Evolutionary conservation across 2,797 vertebrate genomes (phyloP), one percentile per base, ranked within the genome.

Genomic region (Alcedo atthis): DNA sequence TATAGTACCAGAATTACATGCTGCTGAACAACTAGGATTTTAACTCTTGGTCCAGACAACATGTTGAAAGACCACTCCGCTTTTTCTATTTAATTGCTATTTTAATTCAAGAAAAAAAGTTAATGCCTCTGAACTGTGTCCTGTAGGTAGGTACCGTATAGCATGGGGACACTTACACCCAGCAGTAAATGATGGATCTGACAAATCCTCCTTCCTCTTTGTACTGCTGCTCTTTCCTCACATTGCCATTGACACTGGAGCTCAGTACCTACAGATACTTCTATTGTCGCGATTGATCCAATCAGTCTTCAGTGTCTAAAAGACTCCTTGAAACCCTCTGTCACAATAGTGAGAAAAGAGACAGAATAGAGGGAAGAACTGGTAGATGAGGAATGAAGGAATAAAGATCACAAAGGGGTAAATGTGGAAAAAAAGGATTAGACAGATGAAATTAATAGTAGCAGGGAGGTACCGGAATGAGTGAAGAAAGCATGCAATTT

Each of bases 51-150:
- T 69, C 70, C 3, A 8, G 62, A 78, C 33, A 57, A 37, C 1
- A 4, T 0, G 1, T 24, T 46, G 37, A 71, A 30, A 21, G 26
- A n/a, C 8, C 9, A 15, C 15, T 79, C 24, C 8, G 6, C 0
- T 12, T 61, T 68, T 71, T 61, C 48, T 12, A 61, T 68, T 71
- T 61, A 48, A 4, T 45, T 46, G 28, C 13, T 4, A 20, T 70
- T 77, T 87, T 40, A 48, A 64, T 51, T 62, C 35, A 48, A 24
- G 61, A 25, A 35, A 43, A 24, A 86, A 40, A n/a, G 32, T 48
- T 33, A 54, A 32, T 53, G 5, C 48, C 22, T 61, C 57, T 70
- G n/a, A 80, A 33, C 33, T 76, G 7, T 80, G n/a, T 45, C 77
- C 32, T 35, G 2, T 22, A 54, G 55, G 22, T 48, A 16, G 20